Conservation (phyloP, 2,888 invertebrate species). For the Melitaea athalia region DNA sequence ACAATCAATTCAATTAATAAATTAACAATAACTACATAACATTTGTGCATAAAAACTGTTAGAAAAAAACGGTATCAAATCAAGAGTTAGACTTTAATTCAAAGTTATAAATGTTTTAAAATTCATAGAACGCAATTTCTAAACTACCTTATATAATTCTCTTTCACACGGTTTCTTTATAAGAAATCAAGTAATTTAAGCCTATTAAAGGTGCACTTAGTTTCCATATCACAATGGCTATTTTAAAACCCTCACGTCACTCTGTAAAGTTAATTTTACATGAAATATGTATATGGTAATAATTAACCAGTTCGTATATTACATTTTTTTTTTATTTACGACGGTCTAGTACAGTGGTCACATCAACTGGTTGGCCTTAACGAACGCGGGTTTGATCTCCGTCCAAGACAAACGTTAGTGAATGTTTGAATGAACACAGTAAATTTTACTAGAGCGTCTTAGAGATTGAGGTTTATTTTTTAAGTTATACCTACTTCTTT, state of each 20-base stretch:
- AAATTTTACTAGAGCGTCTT: too few species aligned
- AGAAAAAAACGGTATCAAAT: background rate
- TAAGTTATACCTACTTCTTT: too few species aligned
- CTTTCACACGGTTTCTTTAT: slow-evolving; percentile 29
- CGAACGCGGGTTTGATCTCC: background rate
- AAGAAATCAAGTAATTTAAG: slow-evolving; percentile 34
- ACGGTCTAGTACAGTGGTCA: background rate
- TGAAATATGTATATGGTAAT: background rate
- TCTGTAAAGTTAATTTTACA: slow-evolving; percentile 6
- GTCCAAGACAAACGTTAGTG: background rate
- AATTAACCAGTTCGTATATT: background rate
- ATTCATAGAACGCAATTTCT: slow-evolving; percentile 13
- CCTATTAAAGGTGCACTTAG: slow-evolving; percentile 34
- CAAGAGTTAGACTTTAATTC: background rate
- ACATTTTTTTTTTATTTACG: background rate
- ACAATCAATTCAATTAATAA: background rate
- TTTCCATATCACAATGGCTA: slow-evolving; percentile 31
- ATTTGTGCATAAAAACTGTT: background rate
- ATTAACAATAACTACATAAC: background rate
- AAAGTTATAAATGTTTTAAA: slow-evolving; percentile 7
- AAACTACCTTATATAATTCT: slow-evolving; percentile 18
- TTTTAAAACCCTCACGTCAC: slow-evolving; percentile 27
- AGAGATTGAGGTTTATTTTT: too few species aligned
- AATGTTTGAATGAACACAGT: too few species aligned
- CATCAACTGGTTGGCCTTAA: too few species aligned